Conservation (phyloP, 2,888 invertebrate genomes). For the Hypomecis punctinalis region DNA sequence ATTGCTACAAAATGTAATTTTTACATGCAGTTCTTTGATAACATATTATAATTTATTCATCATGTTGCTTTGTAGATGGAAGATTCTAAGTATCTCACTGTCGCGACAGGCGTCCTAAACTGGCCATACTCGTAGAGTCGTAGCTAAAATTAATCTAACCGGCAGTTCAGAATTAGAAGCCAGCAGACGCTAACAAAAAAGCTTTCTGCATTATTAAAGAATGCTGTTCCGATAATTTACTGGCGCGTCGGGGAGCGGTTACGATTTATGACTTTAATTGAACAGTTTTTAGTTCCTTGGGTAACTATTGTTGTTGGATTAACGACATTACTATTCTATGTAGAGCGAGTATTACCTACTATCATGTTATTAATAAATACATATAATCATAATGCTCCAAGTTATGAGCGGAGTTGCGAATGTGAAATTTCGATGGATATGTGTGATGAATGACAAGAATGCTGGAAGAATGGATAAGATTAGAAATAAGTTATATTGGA, state of each 20-base stretch:
- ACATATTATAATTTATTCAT: too few relatives aligned
- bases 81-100: background rate
- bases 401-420: too few relatives aligned
- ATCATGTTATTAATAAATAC: too few relatives aligned
- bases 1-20: too few relatives aligned
- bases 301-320: background rate
- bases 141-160: conserved; percentile 6
- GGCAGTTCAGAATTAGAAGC: conserved; percentile 17
- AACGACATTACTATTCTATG: background rate
- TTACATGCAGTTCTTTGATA: too few relatives aligned
- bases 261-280: conserved; percentile 27
- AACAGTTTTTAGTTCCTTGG: conserved; percentile 15
- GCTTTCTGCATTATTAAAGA: conserved; percentile 63
- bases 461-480: too few relatives aligned
- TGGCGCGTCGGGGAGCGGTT: conserved; percentile 33
- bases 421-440: too few relatives aligned
- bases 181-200: conserved; percentile 51
- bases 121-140: background rate
- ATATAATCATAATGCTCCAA: too few relatives aligned
- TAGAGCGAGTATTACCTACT: too few relatives aligned
- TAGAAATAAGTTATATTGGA: too few relatives aligned
- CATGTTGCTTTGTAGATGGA: too few relatives aligned
- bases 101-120: background rate
- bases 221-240: conserved; percentile 31
- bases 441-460: too few relatives aligned